Percentiles rank a stretch among this genome's conserved stretches.
Conservation (phyloP, 2,113 vertebrate genomes). For the pig (Sus scrofa) region T2T-Sscrofa CM000830.6:26571001-26571500, state of each 20-base stretch:
- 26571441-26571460: background rate
- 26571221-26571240: background rate
- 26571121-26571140: background rate
- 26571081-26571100: background rate
- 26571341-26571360: background rate
- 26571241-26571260: background rate
- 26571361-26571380: background rate
- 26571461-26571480: slow-evolving; percentile 1
- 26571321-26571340: background rate
- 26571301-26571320: background rate
- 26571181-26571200: background rate
- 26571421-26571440: background rate
- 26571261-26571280: background rate
- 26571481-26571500: slow-evolving; percentile 29
- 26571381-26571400: background rate
- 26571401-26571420: background rate
- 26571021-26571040: background rate
- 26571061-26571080: background rate
- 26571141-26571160: background rate
- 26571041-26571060: background rate
- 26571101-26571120: background rate
- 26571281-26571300: background rate
- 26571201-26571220: background rate
- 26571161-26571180: background rate
- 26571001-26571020: background rate